Evolutionary conservation across 2,113 vertebrate species (phyloP).

Genomic region (Oceanodroma tethys): DNA sequence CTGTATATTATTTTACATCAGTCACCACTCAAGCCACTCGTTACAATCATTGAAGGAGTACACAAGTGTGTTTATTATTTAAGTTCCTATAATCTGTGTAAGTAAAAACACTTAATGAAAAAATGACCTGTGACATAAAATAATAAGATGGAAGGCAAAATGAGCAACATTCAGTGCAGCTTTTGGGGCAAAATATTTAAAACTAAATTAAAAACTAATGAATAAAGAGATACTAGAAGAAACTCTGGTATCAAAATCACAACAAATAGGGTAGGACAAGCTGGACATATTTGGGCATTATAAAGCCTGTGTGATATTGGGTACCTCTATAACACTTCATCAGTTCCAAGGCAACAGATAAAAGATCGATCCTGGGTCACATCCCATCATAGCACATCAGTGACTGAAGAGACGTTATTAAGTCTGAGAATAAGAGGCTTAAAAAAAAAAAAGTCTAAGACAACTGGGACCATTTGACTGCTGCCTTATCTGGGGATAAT

Average conservation of each 20-base stretch:
- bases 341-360: background rate
- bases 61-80: background rate
- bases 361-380: background rate
- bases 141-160: background rate
- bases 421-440: background rate
- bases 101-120: background rate
- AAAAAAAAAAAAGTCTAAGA: background rate
- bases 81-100: background rate
- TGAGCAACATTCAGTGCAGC: background rate
- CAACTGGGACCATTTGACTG: background rate
- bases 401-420: background rate
- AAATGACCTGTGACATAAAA: background rate
- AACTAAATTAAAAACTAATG: background rate
- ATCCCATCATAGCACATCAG: background rate
- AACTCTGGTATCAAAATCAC: background rate
- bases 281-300: background rate
- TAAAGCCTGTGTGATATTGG: background rate
- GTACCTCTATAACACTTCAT: background rate
- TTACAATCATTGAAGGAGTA: background rate
- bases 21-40: background rate
- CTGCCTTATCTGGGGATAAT: background rate
- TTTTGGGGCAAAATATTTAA: background rate
- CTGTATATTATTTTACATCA: background rate
- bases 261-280: background rate
- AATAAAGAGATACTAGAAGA: background rate